Conservation (phyloP, 2,797 vertebrate genomes). For the Cheracebus regulus region DNA sequence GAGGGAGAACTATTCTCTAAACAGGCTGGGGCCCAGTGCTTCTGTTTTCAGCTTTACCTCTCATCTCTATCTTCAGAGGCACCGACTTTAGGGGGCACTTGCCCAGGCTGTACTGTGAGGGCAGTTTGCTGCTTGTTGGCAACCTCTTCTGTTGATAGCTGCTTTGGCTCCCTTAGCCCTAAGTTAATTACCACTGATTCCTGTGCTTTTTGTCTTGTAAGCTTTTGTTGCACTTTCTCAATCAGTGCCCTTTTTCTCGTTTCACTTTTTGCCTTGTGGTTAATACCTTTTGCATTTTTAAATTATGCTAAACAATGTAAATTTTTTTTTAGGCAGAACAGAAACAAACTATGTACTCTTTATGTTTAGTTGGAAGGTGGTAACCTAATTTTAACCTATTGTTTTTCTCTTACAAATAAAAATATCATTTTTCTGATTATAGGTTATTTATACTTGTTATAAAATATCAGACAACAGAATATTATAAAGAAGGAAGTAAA, state of each 20-base stretch:
- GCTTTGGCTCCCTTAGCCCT: neutral
- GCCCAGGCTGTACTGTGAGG: neutral
- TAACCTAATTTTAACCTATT: neutral
- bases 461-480: slow-evolving; percentile 4
- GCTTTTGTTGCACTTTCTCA: neutral
- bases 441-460: neutral
- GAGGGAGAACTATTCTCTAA: neutral
- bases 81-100: neutral
- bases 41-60: no score
- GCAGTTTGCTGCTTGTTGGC: neutral
- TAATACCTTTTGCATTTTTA: neutral
- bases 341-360: neutral
- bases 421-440: neutral
- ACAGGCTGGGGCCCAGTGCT: neutral
- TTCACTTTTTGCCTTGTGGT: neutral
- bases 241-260: neutral
- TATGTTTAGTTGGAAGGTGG: neutral
- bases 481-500: neutral
- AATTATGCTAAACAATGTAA: neutral
- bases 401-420: neutral
- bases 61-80: neutral
- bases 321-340: neutral
- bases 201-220: neutral
- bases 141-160: neutral
- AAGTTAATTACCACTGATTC: neutral